Conservation (phyloP, 2,113 vertebrate species). For the Pollachius pollachius region DNA sequence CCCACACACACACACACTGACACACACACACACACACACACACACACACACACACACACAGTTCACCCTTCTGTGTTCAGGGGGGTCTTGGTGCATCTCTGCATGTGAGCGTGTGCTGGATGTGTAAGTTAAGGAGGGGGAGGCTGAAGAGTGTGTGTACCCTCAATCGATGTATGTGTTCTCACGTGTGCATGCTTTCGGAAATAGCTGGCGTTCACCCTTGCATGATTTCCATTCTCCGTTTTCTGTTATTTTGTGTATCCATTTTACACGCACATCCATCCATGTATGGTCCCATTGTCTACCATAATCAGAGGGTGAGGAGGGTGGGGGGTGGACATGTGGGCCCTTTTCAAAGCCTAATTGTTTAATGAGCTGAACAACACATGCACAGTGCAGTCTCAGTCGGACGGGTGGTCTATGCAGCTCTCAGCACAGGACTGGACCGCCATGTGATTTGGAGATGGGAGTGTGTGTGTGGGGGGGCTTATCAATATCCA, state of each 20-base stretch:
- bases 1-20: neutral
- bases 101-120: too few species aligned
- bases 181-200: neutral
- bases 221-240: slow-evolving; percentile 4
- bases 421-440: slow-evolving; percentile 1
- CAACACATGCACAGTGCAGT: slow-evolving; percentile 11
- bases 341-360: slow-evolving; percentile 1
- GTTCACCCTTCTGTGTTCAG: too few species aligned
- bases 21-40: too few species aligned
- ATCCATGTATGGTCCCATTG: slow-evolving; percentile 8
- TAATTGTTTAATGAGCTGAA: slow-evolving; percentile 22
- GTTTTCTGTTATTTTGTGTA: slow-evolving; percentile 6
- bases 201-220: neutral
- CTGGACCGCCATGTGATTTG: neutral
- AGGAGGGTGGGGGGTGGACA: neutral
- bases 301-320: neutral
- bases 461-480: slow-evolving; percentile 17
- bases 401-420: slow-evolving; percentile 1
- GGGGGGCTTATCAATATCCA: slow-evolving; percentile 14
- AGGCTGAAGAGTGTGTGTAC: neutral
- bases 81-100: too few species aligned
- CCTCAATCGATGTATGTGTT: neutral
- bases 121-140: too few species aligned
- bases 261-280: neutral
- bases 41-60: too few species aligned